Conservation (phyloP, 2,113 vertebrate genomes). For the Lepus timidus region DNA sequence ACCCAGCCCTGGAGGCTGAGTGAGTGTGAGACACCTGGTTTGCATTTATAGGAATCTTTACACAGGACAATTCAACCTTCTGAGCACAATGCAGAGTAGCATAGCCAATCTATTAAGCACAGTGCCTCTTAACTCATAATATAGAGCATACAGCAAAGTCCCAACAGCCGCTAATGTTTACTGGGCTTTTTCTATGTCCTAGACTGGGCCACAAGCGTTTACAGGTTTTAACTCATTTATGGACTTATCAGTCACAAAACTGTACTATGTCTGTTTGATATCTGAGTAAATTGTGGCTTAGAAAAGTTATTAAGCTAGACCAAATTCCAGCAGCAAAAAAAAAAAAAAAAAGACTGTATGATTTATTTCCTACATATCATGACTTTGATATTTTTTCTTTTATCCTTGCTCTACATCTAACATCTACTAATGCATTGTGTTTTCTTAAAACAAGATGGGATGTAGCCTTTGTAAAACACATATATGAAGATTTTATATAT, state of each 20-base stretch:
- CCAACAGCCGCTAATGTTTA: background rate
- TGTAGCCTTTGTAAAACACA: background rate
- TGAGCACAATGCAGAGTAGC: slow-evolving; percentile 75
- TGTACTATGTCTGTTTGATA: slow-evolving; percentile 45
- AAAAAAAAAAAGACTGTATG: background rate
- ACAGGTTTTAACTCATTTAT: slow-evolving; percentile 58
- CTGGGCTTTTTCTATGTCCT: background rate
- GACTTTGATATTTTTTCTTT: slow-evolving; percentile 31
- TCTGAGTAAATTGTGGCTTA: background rate
- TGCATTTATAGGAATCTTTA: slow-evolving; percentile 75
- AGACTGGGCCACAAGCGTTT: background rate
- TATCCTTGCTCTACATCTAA: background rate
- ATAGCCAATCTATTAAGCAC: slow-evolving; percentile 82
- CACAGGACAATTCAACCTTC: slow-evolving; percentile 75
- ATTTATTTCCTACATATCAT: background rate
- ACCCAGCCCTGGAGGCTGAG: slow-evolving; percentile 71
- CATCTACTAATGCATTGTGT: background rate
- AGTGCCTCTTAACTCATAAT: slow-evolving; percentile 74
- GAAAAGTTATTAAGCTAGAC: background rate
- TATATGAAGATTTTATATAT: background rate
- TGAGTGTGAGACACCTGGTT: slow-evolving; percentile 80
- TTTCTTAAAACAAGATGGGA: background rate
- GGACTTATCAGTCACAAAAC: slow-evolving; percentile 34
- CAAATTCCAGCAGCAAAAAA: background rate
- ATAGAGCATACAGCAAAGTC: slow-evolving; percentile 5